phyloP scores from a whole-genome alignment of 92 coral and sea anemone genomes.

The Scolanthus callimorphus region DNA sequence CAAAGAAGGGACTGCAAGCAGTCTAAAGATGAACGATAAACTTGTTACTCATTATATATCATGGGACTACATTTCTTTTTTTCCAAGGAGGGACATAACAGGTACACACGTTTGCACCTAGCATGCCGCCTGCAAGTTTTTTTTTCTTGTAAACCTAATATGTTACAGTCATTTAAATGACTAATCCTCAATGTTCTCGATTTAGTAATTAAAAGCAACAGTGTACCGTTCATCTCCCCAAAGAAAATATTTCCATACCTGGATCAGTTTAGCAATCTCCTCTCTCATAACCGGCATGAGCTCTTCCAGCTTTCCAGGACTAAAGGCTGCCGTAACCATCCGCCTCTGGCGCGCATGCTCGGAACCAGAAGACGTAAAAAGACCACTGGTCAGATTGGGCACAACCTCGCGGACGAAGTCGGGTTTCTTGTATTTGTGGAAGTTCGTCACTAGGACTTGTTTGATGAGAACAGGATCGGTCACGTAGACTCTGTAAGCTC shows the following conservation, averaged over 20 bases:
- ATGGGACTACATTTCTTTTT: too few relatives aligned
- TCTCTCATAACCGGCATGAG: slow-evolving; percentile 57
- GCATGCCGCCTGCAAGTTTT: too few relatives aligned
- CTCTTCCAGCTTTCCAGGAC: slow-evolving; percentile 35
- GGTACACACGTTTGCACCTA: too few relatives aligned
- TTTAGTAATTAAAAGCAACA: too few relatives aligned
- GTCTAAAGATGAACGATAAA: too few relatives aligned
- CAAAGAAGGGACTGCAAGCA: too few relatives aligned
- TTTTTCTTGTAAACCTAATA: too few relatives aligned
- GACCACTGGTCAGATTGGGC: slow-evolving; percentile 45
- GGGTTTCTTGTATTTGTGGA: slow-evolving; percentile 51
- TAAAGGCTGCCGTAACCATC: slow-evolving; percentile 77
- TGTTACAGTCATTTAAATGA: too few relatives aligned
- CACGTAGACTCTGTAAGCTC: slow-evolving; percentile 19
- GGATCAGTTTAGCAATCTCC: slow-evolving; percentile 37
- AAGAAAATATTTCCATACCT: slow-evolving; percentile 62
- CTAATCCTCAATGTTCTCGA: too few relatives aligned
- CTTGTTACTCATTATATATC: too few relatives aligned
- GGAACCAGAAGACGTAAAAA: slow-evolving; percentile 63
- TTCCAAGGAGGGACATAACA: too few relatives aligned
- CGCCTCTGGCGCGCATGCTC: slow-evolving; percentile 71
- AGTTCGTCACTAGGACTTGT: slow-evolving; percentile 52
- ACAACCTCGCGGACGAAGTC: slow-evolving; percentile 22
- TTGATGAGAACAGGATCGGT: slow-evolving; percentile 66
- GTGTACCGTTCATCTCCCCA: too few relatives aligned